Conservation (phyloP, 53 echinoderm and acorn worm genomes). For the Antedon mediterranea region DNA sequence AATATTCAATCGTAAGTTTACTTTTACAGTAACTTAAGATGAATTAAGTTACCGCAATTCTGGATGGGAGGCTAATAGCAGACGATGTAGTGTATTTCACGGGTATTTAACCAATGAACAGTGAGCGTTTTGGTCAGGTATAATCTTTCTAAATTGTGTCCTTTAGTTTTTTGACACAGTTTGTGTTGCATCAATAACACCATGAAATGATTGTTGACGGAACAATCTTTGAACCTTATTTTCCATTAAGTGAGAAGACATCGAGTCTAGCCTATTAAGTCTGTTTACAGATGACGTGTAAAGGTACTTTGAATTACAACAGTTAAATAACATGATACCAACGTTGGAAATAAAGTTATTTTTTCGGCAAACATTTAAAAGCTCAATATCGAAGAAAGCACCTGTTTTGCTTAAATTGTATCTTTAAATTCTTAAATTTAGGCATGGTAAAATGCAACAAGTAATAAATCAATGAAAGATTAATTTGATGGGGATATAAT, state of each 20-base stretch:
- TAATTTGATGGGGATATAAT: too few relatives aligned
- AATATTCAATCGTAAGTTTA: not conserved
- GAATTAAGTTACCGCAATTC: not conserved
- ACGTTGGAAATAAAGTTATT: not conserved
- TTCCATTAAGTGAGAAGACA: not conserved
- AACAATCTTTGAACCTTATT: not conserved
- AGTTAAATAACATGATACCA: not conserved
- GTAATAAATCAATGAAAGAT: too few relatives aligned
- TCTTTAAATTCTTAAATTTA: too few relatives aligned
- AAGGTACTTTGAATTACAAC: not conserved
- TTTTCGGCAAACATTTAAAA: too few relatives aligned
- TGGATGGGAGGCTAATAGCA: not conserved
- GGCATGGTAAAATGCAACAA: too few relatives aligned
- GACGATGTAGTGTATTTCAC: not conserved
- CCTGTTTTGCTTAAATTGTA: too few relatives aligned
- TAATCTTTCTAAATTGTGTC: not conserved
- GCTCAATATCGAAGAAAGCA: too few relatives aligned
- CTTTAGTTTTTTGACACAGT: not conserved
- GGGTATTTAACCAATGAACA: not conserved
- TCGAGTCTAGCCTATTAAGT: not conserved
- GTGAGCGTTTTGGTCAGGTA: not conserved
- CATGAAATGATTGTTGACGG: not conserved
- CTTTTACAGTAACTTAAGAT: not conserved
- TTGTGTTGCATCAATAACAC: not conserved
- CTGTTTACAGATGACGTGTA: not conserved